Evolutionary conservation across 2,888 invertebrate species (phyloP).

Genomic region (Amphipoea oculea): DNA sequence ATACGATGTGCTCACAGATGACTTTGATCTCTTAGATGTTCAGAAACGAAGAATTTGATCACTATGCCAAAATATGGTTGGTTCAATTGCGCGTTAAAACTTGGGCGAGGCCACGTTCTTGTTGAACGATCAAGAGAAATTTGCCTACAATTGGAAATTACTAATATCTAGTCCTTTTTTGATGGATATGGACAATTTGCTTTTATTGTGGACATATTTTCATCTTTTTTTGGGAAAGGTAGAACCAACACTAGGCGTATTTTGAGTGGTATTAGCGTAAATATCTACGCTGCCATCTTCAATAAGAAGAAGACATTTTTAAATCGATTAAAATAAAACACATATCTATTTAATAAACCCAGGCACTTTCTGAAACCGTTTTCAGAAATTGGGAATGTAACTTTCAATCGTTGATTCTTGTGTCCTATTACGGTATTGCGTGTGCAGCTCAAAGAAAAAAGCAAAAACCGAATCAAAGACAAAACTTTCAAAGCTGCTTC

Average conservation of each 20-base stretch:
- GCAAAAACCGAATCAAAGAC: neutral
- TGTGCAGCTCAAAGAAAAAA: neutral
- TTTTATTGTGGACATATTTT: neutral
- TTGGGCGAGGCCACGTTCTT: neutral
- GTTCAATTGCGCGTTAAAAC: neutral
- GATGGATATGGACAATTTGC: neutral
- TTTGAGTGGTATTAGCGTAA: neutral
- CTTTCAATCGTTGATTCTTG: neutral
- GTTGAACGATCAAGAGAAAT: neutral
- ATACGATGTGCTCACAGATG: neutral
- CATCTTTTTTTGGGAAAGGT: neutral
- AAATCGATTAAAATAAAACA: too few species aligned
- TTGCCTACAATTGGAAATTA: neutral
- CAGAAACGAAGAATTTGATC: neutral
- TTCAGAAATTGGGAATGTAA: neutral
- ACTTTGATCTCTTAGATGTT: neutral
- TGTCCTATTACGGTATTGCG: neutral
- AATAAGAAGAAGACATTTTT: neutral
- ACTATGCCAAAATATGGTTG: neutral
- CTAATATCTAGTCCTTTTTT: too few species aligned
- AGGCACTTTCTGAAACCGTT: neutral
- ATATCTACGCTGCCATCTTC: neutral
- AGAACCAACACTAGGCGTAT: neutral
- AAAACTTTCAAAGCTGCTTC: neutral
- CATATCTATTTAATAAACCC: neutral